These are phyloP conservation scores for Lasiurus cinereus DNA, from an alignment of 2,113 vertebrate genomes.

Conservation along the genomic window DNA sequence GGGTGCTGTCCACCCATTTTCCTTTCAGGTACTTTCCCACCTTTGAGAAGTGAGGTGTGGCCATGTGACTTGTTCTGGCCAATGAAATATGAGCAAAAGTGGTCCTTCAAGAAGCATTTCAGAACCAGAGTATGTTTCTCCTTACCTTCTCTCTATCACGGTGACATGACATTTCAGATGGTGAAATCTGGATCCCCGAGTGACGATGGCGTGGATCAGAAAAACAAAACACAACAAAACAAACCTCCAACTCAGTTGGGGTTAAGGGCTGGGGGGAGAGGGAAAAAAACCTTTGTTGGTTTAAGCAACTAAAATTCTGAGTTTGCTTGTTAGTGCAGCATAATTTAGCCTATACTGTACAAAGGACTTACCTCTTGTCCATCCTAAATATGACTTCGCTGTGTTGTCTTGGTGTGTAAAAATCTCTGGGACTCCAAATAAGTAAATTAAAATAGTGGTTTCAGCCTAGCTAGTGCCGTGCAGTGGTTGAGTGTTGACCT, in stretches of 20 bases:
- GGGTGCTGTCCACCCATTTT: background rate
- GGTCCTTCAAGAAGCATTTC: background rate
- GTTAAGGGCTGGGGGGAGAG: background rate
- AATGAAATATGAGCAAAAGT: background rate
- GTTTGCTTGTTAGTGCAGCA: background rate
- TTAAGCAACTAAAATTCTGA: slow-evolving; percentile 32
- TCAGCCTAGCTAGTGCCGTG: background rate
- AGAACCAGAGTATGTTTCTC: background rate
- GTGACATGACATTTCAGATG: slow-evolving; percentile 29
- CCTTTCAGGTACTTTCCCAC: background rate
- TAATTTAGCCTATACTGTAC: background rate
- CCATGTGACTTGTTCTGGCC: background rate
- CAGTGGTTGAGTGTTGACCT: too few species aligned
- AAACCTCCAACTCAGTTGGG: background rate
- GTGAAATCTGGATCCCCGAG: background rate
- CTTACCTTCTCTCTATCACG: slow-evolving; percentile 15
- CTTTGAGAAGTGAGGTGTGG: background rate
- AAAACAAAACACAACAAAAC: background rate
- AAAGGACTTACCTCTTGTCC: background rate
- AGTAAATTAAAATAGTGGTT: background rate
- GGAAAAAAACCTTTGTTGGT: background rate
- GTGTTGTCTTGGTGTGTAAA: background rate
- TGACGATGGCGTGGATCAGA: background rate
- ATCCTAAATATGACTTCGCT: background rate
- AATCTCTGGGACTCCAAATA: background rate